Evolutionary conservation across 2,797 vertebrate genomes (phyloP).

Genomic region (Luscinia luscinia): DNA sequence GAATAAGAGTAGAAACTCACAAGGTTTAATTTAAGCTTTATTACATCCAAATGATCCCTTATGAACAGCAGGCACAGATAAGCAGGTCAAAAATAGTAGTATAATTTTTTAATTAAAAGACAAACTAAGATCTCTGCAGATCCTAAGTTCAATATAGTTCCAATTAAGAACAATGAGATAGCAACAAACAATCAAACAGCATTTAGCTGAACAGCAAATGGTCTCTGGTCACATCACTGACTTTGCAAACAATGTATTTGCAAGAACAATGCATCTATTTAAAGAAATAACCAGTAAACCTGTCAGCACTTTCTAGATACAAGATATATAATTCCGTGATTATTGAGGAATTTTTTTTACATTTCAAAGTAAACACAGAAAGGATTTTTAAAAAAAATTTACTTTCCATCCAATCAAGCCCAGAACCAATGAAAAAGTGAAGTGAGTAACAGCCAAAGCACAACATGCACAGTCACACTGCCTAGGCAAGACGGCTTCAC

Average conservation of each 20-base stretch:
- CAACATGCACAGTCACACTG: neutral
- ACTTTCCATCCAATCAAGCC: neutral
- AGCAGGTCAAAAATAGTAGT: neutral
- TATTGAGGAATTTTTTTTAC: neutral
- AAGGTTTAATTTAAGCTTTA: neutral
- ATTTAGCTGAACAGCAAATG: neutral
- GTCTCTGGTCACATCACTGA: neutral
- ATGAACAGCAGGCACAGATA: neutral
- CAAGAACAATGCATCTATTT: neutral
- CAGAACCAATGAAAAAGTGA: neutral
- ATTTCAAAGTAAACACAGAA: neutral
- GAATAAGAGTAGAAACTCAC: neutral
- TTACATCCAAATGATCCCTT: neutral
- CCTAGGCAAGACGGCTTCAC: neutral
- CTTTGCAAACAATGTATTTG: neutral
- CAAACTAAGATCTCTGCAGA: neutral
- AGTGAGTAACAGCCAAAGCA: rapidly evolving
- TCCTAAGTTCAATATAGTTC: neutral
- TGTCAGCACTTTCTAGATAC: neutral
- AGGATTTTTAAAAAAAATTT: neutral
- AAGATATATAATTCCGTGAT: neutral
- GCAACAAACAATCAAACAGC: neutral
- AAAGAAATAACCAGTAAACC: neutral
- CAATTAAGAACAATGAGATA: neutral
- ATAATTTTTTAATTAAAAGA: neutral